These are phyloP conservation scores for Eilema griseolum DNA, from an alignment of 2,888 invertebrate genomes.

Conservation along the genomic window DNA sequence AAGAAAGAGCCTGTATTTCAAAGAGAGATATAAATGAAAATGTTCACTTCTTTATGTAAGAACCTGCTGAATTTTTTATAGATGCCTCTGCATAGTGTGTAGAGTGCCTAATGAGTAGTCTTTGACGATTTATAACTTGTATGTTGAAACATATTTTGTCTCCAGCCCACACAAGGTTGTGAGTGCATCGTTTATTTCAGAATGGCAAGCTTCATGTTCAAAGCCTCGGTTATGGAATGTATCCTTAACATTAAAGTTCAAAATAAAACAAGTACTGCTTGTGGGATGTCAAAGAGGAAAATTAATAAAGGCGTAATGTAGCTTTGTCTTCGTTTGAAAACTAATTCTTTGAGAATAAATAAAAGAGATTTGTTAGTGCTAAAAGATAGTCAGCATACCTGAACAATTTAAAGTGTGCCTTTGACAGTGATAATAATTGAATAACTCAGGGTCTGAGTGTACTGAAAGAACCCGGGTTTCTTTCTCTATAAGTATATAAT, in stretches of 20 bases:
- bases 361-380: background rate
- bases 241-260: slow-evolving; percentile 27
- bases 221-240: slow-evolving; percentile 19
- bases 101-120: slow-evolving; percentile 75
- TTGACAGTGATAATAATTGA: background rate
- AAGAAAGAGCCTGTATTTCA: slow-evolving; percentile 73
- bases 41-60: slow-evolving; percentile 62
- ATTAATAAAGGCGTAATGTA: slow-evolving; percentile 63
- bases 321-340: slow-evolving; percentile 66
- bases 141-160: slow-evolving; percentile 58
- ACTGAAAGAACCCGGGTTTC: background rate
- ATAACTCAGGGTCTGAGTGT: background rate
- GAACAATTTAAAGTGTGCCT: background rate
- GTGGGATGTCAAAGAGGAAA: slow-evolving; percentile 28
- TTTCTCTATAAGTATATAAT: background rate
- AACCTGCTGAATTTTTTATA: slow-evolving; percentile 72
- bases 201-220: slow-evolving; percentile 18
- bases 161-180: slow-evolving; percentile 48
- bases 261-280: slow-evolving; percentile 23
- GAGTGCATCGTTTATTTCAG: slow-evolving; percentile 40
- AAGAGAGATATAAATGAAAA: slow-evolving; percentile 72
- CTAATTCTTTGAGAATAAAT: slow-evolving; percentile 61
- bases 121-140: slow-evolving; percentile 69
- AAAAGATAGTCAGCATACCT: background rate
- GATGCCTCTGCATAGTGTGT: slow-evolving; percentile 68